A percentile compares a stretch with the other conserved stretches of the same genome.
phyloP scores from a whole-genome alignment of 35 echinoderm and acorn worm species.

The Chiridota heheva region DNA sequence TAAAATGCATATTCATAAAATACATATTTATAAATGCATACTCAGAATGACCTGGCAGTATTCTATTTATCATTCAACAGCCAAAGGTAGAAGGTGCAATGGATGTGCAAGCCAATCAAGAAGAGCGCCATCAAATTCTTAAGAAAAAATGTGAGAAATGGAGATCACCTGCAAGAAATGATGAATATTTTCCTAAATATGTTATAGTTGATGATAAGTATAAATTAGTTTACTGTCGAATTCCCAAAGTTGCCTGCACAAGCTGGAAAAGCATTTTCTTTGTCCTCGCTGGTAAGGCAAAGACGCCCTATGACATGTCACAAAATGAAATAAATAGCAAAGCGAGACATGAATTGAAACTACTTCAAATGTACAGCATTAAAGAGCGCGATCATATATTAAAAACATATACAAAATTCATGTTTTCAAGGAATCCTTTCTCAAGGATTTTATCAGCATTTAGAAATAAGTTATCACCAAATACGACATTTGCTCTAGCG shows the following conservation, averaged over 20 bases:
- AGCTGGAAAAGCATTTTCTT: constrained; percentile 95
- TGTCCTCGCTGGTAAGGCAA: constrained; percentile 51
- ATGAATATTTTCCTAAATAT: constrained; percentile 23
- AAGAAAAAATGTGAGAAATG: too few species aligned
- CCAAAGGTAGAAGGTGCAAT: too few species aligned
- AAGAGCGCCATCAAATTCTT: too few species aligned
- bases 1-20: too few species aligned
- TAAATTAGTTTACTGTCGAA: constrained; percentile 78
- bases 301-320: constrained; percentile 39
- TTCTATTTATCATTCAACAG: too few species aligned
- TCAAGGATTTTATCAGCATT: constrained; percentile 85
- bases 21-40: too few species aligned
- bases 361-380: constrained; percentile 32
- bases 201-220: constrained; percentile 76
- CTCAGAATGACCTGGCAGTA: too few species aligned
- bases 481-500: constrained; percentile 64
- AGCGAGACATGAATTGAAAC: constrained; percentile 43
- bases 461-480: constrained; percentile 81
- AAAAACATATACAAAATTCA: constrained; percentile 82
- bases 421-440: constrained; percentile 90
- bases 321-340: constrained; percentile 70
- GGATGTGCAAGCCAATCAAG: too few species aligned
- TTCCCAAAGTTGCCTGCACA: constrained; percentile 85
- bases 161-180: too few species aligned
- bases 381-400: constrained; percentile 50